A percentile compares a stretch with the other conserved stretches of the same genome.
Evolutionary conservation across 2,113 vertebrate species (phyloP).

Genomic region (Esox niger): DNA sequence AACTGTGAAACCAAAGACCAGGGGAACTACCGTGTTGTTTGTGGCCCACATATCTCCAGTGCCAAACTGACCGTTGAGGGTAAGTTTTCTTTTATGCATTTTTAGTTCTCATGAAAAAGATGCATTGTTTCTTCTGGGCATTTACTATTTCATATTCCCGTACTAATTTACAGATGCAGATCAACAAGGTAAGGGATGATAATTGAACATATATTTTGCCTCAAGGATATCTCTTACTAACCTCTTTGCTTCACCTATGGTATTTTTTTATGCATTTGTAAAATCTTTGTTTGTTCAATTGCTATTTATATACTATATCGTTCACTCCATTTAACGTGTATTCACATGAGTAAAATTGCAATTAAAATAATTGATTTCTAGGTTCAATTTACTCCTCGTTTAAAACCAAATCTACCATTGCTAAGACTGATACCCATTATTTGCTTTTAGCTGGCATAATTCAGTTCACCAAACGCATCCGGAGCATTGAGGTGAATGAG

Average conservation of each 20-base stretch:
- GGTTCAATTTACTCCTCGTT: background rate
- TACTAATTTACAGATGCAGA: conserved; percentile 12
- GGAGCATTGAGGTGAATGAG: conserved; percentile 87
- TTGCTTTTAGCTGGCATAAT: conserved; percentile 82
- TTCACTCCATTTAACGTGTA: background rate
- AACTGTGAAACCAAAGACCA: conserved; percentile 85
- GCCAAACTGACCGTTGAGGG: conserved; percentile 89
- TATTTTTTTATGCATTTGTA: conserved; percentile 12
- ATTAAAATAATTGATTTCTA: background rate
- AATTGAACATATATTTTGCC: conserved; percentile 6
- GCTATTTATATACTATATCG: conserved; percentile 12
- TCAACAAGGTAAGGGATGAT: conserved; percentile 13
- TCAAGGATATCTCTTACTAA: conserved; percentile 29
- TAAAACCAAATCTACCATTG: background rate
- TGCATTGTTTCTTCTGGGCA: background rate
- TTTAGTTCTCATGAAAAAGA: background rate
- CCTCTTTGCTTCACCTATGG: conserved; percentile 42
- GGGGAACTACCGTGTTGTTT: conserved; percentile 92
- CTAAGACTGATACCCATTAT: conserved; percentile 31
- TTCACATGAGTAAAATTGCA: background rate
- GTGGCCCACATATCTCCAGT: conserved; percentile 93
- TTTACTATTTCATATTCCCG: background rate
- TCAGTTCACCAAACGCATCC: conserved; percentile 88
- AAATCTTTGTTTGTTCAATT: conserved; percentile 8
- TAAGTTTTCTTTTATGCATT: conserved; percentile 62